These are phyloP conservation scores for Heliconius charithonia DNA, from an alignment of 2,888 invertebrate species.

Conservation along the genomic window DNA sequence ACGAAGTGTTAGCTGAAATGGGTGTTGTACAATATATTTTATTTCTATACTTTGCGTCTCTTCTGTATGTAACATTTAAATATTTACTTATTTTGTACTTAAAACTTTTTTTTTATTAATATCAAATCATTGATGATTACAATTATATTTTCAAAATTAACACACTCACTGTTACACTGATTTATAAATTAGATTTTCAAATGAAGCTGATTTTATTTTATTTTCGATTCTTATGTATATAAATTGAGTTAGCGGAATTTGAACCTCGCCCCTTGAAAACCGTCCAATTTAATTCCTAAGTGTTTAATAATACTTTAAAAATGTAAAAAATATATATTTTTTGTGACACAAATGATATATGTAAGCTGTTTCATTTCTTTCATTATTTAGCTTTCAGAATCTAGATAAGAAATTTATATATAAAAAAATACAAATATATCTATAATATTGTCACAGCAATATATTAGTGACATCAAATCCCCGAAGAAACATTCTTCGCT, in stretches of 20 bases:
- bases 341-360: neutral
- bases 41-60: neutral
- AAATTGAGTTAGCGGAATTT: too few species aligned
- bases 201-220: too few species aligned
- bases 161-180: neutral
- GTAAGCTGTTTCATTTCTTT: neutral
- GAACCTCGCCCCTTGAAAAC: too few species aligned
- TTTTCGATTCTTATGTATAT: too few species aligned
- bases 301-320: too few species aligned
- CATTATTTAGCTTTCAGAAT: neutral
- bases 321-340: too few species aligned
- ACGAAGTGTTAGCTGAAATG: too few species aligned
- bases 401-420: neutral
- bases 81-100: neutral
- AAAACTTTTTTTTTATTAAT: neutral
- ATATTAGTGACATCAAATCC: constrained; percentile 22
- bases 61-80: neutral
- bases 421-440: neutral
- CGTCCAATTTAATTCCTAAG: too few species aligned
- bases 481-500: constrained; percentile 35
- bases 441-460: constrained; percentile 5
- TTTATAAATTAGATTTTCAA: neutral
- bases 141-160: neutral
- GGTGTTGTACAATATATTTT: neutral
- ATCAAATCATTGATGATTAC: neutral